phyloP scores from a whole-genome alignment of 2,888 invertebrate genomes.

The Cosmopolites sordidus region DNA sequence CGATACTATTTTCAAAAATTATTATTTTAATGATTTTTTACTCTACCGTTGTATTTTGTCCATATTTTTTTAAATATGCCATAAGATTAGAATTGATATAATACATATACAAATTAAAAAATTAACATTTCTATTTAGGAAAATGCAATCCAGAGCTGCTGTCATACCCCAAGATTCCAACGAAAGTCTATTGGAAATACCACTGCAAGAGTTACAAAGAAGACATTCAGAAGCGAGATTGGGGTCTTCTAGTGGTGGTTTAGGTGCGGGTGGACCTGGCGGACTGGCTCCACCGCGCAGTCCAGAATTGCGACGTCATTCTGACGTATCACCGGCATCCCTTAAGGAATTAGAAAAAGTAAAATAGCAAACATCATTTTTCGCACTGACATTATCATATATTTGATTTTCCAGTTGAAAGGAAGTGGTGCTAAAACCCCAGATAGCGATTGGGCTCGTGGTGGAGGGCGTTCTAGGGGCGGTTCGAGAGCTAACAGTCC shows the following conservation, averaged over 20 bases:
- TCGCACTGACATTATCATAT: neutral
- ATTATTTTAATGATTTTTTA: too few species aligned
- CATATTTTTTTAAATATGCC: too few species aligned
- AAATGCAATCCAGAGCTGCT: conserved; percentile 73
- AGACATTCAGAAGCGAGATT: conserved; percentile 75
- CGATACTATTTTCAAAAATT: too few species aligned
- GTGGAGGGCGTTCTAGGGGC: conserved; percentile 60
- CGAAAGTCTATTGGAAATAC: conserved; percentile 78
- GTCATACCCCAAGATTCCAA: conserved; percentile 72
- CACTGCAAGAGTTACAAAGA: conserved; percentile 72
- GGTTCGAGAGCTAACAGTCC: conserved; percentile 60
- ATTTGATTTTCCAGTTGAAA: conserved; percentile 57
- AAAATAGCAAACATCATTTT: conserved; percentile 37
- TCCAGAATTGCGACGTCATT: conserved; percentile 76
- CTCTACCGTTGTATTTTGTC: too few species aligned
- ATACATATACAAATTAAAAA: too few species aligned
- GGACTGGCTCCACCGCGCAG: conserved; percentile 80
- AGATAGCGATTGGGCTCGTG: conserved; percentile 55
- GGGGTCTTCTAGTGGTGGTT: conserved; percentile 54
- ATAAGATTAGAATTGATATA: too few species aligned
- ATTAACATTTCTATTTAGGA: too few species aligned
- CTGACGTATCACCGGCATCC: conserved; percentile 83
- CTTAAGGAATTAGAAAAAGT: conserved; percentile 87
- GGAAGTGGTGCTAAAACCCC: conserved; percentile 57
- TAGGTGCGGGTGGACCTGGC: conserved; percentile 52